These are phyloP conservation scores for Oreonectes daqikongensis DNA, from an alignment of 2,797 vertebrate species.

Conservation along the genomic window DNA sequence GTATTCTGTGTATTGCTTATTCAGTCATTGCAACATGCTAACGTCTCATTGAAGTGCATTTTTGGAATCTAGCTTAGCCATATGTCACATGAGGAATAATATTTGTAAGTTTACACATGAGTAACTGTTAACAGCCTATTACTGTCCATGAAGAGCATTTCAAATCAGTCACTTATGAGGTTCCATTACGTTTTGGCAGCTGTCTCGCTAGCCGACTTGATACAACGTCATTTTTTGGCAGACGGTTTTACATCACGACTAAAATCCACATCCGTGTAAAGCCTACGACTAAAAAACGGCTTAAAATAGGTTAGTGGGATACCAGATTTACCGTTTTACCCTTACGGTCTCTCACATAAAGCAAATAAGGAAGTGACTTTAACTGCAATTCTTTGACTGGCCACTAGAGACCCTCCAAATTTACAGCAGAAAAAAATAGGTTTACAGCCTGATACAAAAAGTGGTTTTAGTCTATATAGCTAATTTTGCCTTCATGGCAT, in stretches of 20 bases:
- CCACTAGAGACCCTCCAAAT: no score
- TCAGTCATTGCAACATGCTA: neutral
- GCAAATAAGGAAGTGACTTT: no score
- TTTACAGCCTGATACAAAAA: no score
- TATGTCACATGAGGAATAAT: neutral
- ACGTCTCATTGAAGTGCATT: neutral
- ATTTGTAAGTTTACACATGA: neutral
- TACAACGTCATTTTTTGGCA: neutral
- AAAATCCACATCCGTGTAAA: neutral
- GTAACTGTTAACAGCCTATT: neutral
- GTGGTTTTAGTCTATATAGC: no score
- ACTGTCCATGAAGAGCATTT: slow-evolving; percentile 4
- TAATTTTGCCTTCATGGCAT: no score
- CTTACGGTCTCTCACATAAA: no score
- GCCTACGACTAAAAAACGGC: neutral
- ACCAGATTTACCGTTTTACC: neutral
- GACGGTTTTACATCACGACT: neutral
- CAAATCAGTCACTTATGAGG: slow-evolving; percentile 10
- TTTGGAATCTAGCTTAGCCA: neutral
- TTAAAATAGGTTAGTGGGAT: neutral
- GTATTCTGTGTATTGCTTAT: neutral
- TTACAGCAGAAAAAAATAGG: no score
- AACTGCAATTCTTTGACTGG: no score
- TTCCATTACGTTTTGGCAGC: neutral
- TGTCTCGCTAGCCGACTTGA: neutral